These are phyloP conservation scores for Enteromius argenteus DNA, from an alignment of 2,797 vertebrate species.

Conservation along the genomic window DNA sequence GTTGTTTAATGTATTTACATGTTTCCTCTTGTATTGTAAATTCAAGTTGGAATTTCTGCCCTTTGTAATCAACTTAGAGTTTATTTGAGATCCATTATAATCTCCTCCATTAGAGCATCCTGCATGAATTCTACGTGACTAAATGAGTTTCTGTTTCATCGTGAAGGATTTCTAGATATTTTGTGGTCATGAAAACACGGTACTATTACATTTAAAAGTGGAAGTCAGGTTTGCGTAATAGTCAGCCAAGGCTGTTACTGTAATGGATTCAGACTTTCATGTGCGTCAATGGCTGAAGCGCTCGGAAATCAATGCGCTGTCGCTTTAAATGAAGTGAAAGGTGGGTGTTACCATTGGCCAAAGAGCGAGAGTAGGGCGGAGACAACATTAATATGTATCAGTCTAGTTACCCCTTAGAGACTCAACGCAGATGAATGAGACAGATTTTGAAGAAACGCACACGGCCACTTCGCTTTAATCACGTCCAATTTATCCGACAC, in stretches of 20 bases:
- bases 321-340: conserved; percentile 46
- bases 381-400: conserved; percentile 56
- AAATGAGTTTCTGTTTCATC: not conserved
- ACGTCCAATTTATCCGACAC: conserved; percentile 16
- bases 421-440: conserved; percentile 58
- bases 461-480: conserved; percentile 38
- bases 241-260: not conserved
- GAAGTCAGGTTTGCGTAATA: not conserved
- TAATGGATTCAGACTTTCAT: conserved; percentile 10
- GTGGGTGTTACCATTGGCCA: conserved; percentile 18
- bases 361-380: conserved; percentile 40
- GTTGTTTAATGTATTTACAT: not conserved
- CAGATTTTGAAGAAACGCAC: conserved; percentile 55
- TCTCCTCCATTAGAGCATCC: not conserved
- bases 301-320: conserved; percentile 19
- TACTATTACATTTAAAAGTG: not conserved
- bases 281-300: conserved; percentile 13
- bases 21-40: not conserved
- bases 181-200: not conserved
- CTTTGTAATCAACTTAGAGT: not conserved
- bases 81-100: not conserved
- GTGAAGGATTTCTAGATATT: not conserved
- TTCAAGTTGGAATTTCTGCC: not conserved
- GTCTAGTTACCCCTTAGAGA: conserved; percentile 45
- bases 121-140: not conserved